Base-by-base conservation (phyloP, 2,797 vertebrate species). In the Poeciliopsis presidionis region DNA sequence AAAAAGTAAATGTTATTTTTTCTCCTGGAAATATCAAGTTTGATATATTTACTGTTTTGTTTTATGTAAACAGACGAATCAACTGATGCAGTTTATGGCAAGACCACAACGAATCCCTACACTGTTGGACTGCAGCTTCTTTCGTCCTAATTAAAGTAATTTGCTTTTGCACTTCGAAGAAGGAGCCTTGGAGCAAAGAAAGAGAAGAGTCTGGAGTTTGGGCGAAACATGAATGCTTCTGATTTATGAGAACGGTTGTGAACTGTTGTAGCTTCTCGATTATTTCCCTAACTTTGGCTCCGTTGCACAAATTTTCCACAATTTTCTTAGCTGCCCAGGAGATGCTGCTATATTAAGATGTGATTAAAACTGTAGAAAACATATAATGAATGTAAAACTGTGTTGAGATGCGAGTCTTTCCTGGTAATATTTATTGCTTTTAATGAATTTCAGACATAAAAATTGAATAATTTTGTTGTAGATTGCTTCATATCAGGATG, bases 81-180 rank as follows among this genome's bases (percentile, higher is more conserved):
- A 96, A 96, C 93, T 98, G 95, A 99, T 73, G 33, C 78, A 49
- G 72, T 85, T 41, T 18, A 14, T 11, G 18, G n/a, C 57, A n/a
- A 46, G 57, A 78, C 5, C 36, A 65, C 47, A 12, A 28, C 43
- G 46, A 83, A 53, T 79, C 79, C 72, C 53, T 70, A 51, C 45
- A 80, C 72, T 39, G 78, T 88, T 77, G 81, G 79, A 87, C 83
- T 78, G 72, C 79, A 81, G 79, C 70, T 78, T 82, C 69, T 49
- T 84, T 61, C 69, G 47, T 81, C 82, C 73, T 55, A 90, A 88
- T 88, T 90, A 59, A 76, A 81, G 85, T 91, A 91, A 95, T 92
- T 91, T 78, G 94, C 94, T 95, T 95, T 95, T 96, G 95, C 95
- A 96, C 95, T 95, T 95, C 72, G 72, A 92, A 85, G 88, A 91